Base-by-base conservation (phyloP, 1,140 invertebrate genomes). In the Eciton burchellii region DNA sequence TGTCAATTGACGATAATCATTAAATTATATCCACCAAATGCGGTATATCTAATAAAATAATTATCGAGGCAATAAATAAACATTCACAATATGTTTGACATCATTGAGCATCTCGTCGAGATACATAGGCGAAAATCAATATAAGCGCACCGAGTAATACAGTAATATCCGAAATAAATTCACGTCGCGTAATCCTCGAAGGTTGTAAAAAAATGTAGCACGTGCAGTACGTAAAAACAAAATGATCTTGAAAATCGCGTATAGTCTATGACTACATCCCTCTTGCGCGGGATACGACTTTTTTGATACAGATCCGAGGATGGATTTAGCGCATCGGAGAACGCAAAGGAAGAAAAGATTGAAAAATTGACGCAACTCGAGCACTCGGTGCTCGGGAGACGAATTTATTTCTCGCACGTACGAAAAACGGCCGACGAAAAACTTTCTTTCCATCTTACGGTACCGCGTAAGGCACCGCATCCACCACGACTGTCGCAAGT, bases 381-480 rank as follows among this genome's bases (percentile, higher is more conserved):
- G 21, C 16, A 29, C 41, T 70, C n/a, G 47, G 24, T 16, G 2
- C 9, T 19, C 14, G 4, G 57, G 43, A 59, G 35, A 19, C 29
- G 35, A 54, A 73, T 73, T 73, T 73, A 59, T 73, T 59, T 59
- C 54, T 59, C 43, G 52, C 35, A 73, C 41, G 16, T 26, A 73
- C 54, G 26, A 29, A 35, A 45, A 59, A 57, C 21, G 16, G 70
- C 29, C 24, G 52, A 26, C 14, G 26, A 73, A 72, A 73, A 73
- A 26, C 0, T 45, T 73, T 73, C 35, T 35, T 73, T 59, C 45
- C 59, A 73, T 59, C 16, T 29, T 9, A 73, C 5, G 19, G 21
- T 11, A 49, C n/a, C 3, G 21, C 3, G 11, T 35, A 47, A 62
- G 35, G 57, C 24, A 60, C n/a, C 19, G 9, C 59, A n/a, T 35